phyloP scores from a whole-genome alignment of 2,888 invertebrate genomes.

The Lithosia quadra region DNA sequence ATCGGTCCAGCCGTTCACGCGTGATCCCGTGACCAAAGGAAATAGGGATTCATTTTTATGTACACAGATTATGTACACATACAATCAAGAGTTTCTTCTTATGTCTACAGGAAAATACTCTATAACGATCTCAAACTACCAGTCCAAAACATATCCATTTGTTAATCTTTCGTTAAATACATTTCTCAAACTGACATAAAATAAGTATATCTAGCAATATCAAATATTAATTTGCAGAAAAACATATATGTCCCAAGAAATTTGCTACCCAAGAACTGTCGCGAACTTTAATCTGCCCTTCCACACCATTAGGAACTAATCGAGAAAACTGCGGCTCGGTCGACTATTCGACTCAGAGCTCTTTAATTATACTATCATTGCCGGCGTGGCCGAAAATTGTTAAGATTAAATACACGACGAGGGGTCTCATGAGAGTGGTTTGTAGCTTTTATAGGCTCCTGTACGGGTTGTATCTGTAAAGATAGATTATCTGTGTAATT shows the following conservation, averaged over 20 bases:
- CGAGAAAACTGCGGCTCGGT: conserved; percentile 64
- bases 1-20: too few relatives aligned
- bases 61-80: too few relatives aligned
- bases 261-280: conserved; percentile 51
- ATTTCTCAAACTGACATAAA: neutral
- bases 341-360: conserved; percentile 57
- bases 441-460: conserved; percentile 50
- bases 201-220: conserved; percentile 20
- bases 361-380: conserved; percentile 56
- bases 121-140: too few relatives aligned
- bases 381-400: conserved; percentile 32
- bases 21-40: too few relatives aligned
- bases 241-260: conserved; percentile 44
- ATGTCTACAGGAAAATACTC: too few relatives aligned
- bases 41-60: too few relatives aligned
- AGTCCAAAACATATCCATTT: too few relatives aligned
- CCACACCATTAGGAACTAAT: conserved; percentile 73
- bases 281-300: conserved; percentile 70
- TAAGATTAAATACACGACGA: conserved; percentile 43
- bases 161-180: too few relatives aligned
- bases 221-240: conserved; percentile 30
- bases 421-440: conserved; percentile 50
- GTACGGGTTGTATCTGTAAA: conserved; percentile 53
- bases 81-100: too few relatives aligned
- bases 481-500: conserved; percentile 50